These are phyloP conservation scores for Lucilia cuprina DNA, from an alignment of 1,140 invertebrate species.

Conservation along the genomic window DNA sequence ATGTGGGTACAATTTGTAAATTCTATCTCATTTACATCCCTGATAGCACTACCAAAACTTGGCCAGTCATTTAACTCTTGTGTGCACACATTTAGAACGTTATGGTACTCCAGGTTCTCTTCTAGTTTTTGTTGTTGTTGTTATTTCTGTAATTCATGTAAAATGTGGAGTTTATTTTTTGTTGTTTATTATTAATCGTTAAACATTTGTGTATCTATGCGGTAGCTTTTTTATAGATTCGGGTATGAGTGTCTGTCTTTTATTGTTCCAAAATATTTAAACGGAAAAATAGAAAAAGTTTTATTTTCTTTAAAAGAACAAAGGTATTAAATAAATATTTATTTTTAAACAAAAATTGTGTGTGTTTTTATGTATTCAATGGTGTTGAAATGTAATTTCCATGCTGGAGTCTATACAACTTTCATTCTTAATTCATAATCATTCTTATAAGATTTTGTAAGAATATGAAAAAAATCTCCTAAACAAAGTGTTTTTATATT, in stretches of 20 bases:
- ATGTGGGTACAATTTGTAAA: too few species aligned
- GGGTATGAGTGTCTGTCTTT: not conserved
- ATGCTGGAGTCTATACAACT: not conserved
- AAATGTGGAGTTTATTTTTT: not conserved
- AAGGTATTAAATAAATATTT: not conserved
- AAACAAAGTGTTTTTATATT: not conserved
- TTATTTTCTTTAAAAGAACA: not conserved
- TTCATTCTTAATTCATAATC: not conserved
- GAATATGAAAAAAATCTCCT: not conserved
- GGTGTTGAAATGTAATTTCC: slow-evolving; percentile 6
- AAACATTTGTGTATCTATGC: slow-evolving; percentile 31
- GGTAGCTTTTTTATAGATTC: slow-evolving; percentile 15
- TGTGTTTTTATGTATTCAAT: not conserved
- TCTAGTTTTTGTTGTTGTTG: not conserved
- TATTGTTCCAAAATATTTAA: not conserved
- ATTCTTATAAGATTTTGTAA: not conserved
- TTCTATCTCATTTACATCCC: too few species aligned
- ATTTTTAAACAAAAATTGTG: not conserved
- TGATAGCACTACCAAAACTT: not conserved
- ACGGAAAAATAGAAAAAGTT: not conserved
- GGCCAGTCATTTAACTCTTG: slow-evolving; percentile 2
- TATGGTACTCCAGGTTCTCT: not conserved
- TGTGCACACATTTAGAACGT: not conserved
- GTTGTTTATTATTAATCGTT: slow-evolving; percentile 11
- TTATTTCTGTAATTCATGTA: not conserved